Base-by-base conservation (phyloP, 2,888 invertebrate species). In the Drosophila barbarae region DNA sequence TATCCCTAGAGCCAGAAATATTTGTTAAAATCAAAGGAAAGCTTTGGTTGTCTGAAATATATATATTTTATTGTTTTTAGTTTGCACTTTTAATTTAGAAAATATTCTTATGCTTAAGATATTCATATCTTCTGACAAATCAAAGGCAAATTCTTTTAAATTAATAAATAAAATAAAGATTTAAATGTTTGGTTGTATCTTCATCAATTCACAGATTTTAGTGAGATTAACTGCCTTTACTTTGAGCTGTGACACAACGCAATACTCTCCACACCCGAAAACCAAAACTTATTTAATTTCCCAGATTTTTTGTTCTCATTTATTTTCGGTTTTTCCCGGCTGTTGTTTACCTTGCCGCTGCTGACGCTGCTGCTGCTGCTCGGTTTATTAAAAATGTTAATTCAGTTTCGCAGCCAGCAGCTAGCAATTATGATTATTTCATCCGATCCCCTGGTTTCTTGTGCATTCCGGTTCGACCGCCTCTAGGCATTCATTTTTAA, bases 401-500 rank as follows among this genome's bases (percentile, higher is more conserved):
- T 75, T 70, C 58, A 32, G 65, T 63, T 70, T 59, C 28, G 15
- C 50, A 30, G 53, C 56, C 56, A 56, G 53, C 36, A 30, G 55
- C 44, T 35, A 26, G 70, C 77, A 72, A 74, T 80, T 69, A 80
- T 80, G 61, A 57, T 74, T 80, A 69, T 77, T 77, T 74, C 44
- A 71, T 71, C 68, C 60, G 69, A 49, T 65, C 60, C 46, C 49
- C 49, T 32, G 70, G 50, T 36, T 55, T 28, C 50, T 44, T 56
- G n/a, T 54, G 36, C 36, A 36, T 50, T 52, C 15, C 28, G 38
- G 53, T 58, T 50, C 53, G 44, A 50, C 44, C 44, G 39, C 71
- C 71, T 57, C 59, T 66, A 73, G 81, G 78, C 73, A 81, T 77
- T 18, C 68, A 81, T 73, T 73, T 81, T 81, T 77, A 78, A 77